These are phyloP conservation scores for Falco rusticolus DNA, from an alignment of 2,797 vertebrate genomes.

Conservation along the genomic window DNA sequence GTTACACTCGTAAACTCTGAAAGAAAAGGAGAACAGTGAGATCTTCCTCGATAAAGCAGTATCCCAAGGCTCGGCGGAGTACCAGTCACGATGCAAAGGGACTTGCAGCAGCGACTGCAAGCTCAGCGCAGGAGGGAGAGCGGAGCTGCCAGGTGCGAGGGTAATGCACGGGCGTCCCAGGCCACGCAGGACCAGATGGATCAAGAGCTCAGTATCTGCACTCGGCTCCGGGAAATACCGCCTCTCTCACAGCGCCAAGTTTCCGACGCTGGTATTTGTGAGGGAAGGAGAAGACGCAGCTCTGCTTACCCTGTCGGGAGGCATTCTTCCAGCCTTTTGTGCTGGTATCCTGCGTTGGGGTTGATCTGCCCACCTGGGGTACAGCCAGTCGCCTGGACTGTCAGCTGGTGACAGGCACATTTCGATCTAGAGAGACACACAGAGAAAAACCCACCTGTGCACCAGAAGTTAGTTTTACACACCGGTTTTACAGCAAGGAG, in stretches of 20 bases:
- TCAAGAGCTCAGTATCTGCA: rapidly evolving
- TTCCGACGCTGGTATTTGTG: neutral
- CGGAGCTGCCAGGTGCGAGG: rapidly evolving
- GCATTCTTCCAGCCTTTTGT: slow-evolving; percentile 95
- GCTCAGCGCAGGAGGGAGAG: neutral
- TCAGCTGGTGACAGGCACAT: slow-evolving; percentile 96
- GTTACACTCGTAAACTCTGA: slow-evolving; percentile 95
- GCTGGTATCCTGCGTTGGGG: slow-evolving; percentile 86
- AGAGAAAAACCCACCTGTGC: rapidly evolving
- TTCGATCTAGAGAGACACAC: slow-evolving; percentile 81
- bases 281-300: neutral
- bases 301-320: slow-evolving; percentile 92
- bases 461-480: neutral
- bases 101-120: rapidly evolving
- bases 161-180: rapidly evolving
- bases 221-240: neutral
- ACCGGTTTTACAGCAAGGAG: rapidly evolving
- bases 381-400: slow-evolving; percentile 92
- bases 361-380: slow-evolving; percentile 92
- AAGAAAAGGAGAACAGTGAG: neutral
- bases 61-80: rapidly evolving
- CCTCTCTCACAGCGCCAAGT: neutral
- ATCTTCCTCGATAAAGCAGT: rapidly evolving
- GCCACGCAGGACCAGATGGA: too few species aligned
- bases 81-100: neutral